Evolutionary conservation across 2,888 invertebrate genomes (phyloP).

Genomic region (Busseola fusca): DNA sequence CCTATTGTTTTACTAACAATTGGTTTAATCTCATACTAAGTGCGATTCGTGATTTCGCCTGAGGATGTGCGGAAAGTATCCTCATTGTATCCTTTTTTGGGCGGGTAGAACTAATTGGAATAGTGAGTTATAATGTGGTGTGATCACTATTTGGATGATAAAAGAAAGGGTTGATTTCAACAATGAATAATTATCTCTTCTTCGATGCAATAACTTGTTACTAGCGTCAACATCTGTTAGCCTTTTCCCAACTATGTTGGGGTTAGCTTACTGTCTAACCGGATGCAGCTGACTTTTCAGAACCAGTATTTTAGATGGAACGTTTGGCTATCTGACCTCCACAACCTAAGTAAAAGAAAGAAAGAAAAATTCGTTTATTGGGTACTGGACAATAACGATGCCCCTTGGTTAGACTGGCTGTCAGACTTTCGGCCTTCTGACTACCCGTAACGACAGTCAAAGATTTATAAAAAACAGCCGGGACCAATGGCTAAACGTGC

Average conservation of each 20-base stretch:
- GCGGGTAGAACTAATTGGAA: slow-evolving; percentile 23
- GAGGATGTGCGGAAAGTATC: slow-evolving; percentile 37
- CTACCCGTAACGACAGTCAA: no score
- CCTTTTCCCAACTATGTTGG: neutral
- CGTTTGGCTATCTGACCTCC: no score
- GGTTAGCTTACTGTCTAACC: neutral
- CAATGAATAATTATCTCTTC: neutral
- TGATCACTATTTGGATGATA: neutral
- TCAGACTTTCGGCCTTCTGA: no score
- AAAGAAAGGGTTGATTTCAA: neutral
- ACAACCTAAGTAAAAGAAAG: no score
- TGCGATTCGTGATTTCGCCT: slow-evolving; percentile 59
- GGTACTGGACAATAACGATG: no score
- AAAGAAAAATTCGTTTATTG: no score
- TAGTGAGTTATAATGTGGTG: slow-evolving; percentile 2
- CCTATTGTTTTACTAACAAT: slow-evolving; percentile 54
- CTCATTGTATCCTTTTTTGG: slow-evolving; percentile 12
- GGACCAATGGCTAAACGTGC: no score
- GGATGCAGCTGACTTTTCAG: no score
- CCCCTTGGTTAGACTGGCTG: no score
- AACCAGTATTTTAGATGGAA: no score
- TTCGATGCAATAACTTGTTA: neutral
- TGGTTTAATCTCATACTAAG: slow-evolving; percentile 57
- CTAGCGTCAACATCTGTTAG: neutral
- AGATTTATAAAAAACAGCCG: no score